phyloP scores from a whole-genome alignment of 2,113 vertebrate species.

The Xenotilapia leptura region DNA sequence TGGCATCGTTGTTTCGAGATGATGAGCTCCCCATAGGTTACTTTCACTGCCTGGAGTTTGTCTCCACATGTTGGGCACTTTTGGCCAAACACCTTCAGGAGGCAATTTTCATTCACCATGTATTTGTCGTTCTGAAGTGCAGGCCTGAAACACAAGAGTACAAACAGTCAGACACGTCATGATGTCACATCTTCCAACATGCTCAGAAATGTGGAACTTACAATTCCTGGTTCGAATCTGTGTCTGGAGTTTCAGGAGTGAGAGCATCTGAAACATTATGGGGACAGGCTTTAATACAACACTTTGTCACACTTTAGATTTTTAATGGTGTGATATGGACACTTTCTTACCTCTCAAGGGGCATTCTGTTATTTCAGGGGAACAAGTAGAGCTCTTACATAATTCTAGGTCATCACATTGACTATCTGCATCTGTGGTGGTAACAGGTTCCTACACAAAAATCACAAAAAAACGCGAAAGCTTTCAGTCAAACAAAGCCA shows the following conservation, averaged over 20 bases:
- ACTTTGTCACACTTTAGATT: not conserved
- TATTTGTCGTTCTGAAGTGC: not conserved
- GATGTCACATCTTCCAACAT: not conserved
- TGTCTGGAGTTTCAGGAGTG: not conserved
- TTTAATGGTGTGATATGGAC: not conserved
- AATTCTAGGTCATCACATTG: not conserved
- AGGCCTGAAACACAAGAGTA: not conserved
- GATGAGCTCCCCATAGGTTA: not conserved
- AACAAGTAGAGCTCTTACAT: not conserved
- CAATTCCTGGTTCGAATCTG: not conserved
- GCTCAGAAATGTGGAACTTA: not conserved
- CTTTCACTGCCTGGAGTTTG: not conserved
- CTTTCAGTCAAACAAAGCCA: not conserved
- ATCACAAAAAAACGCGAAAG: not conserved
- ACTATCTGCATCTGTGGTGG: not conserved
- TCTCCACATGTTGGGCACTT: slow-evolving; percentile 16
- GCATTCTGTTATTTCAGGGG: not conserved
- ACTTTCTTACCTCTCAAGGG: not conserved
- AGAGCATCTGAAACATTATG: not conserved
- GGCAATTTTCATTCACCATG: slow-evolving; percentile 14
- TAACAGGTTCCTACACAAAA: not conserved
- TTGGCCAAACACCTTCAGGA: slow-evolving; percentile 8
- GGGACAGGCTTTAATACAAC: not conserved
- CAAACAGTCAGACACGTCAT: not conserved
- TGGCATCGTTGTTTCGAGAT: not conserved